These are phyloP conservation scores for Albula glossodonta DNA, from an alignment of 2,113 vertebrate genomes.

Conservation along the genomic window DNA sequence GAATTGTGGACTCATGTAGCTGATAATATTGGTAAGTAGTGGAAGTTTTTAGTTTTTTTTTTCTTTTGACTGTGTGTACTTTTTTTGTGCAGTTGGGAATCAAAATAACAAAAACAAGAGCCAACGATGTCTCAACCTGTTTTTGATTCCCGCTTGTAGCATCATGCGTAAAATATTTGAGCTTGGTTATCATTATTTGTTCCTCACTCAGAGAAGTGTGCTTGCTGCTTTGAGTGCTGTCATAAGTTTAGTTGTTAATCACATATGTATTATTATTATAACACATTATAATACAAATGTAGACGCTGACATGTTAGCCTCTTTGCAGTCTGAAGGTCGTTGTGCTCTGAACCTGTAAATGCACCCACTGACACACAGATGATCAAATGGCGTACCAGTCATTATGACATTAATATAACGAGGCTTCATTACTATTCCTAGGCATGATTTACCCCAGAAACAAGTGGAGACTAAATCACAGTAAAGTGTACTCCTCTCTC, in stretches of 20 bases:
- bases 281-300: too few species aligned
- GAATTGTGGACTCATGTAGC: neutral
- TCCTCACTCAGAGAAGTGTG: too few species aligned
- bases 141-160: neutral
- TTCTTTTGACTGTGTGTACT: neutral
- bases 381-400: neutral
- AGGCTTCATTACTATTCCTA: neutral
- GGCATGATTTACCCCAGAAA: neutral
- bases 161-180: neutral
- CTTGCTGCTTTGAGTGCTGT: too few species aligned
- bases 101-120: too few species aligned
- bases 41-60: neutral
- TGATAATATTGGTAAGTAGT: neutral
- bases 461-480: neutral
- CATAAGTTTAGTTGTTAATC: too few species aligned
- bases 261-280: too few species aligned
- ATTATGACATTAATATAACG: neutral
- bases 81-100: neutral
- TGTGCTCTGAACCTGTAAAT: neutral
- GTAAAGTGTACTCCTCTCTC: neutral
- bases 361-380: neutral
- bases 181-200: neutral
- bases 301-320: too few species aligned
- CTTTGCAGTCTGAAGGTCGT: too few species aligned
- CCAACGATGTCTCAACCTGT: too few species aligned